Base-by-base conservation (phyloP, 2,113 vertebrate genomes). In the Ploceus nigricollis region DNA sequence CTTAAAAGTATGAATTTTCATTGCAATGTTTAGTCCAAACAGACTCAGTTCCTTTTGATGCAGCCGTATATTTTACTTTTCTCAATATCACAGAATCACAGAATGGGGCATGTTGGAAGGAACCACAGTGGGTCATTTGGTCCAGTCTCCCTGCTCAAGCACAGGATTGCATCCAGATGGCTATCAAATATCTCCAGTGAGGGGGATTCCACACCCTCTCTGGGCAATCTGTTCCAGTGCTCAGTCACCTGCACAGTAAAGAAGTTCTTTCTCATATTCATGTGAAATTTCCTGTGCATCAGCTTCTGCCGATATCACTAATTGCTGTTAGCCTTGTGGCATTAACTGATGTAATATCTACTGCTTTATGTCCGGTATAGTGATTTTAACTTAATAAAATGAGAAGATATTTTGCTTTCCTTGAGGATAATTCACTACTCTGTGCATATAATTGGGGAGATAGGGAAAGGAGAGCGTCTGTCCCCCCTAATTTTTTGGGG, bases 401-500 rank as follows among this genome's bases (percentile, higher is more conserved):
- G 31, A 84, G 28, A 65, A 77, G 13, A 10, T 60, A 39, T 19
- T 72, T 83, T 61, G 63, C 22, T 65, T 78, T 70, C 48, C 24
- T 17, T 57, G 50, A 84, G 45, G 85, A 61, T 35, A 73, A 78
- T n/a, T 81, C 19, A 57, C 40, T 61, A 25, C 31, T 48, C 50
- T 57, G 33, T n/a, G 39, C n/a, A 40, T 17, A 24, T 33, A n/a
- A 70, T 4, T 48, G 65, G 68, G 25, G 45, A 39, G 27, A 40
- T 6, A 64, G 14, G 25, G 24, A 75, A 78, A 71, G 14, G 61
- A 76, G 20, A 87, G 10, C 4, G 2, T 53, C n/a, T 28, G 45
- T 19, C 0, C 0, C 12, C 20, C 2, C 1, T 31, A 24, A 5
- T 68, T 53, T 53, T 51, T 15, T 0, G 0, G 7, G 15, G 9